Conservation (phyloP, 2,888 invertebrate species). For the Automeris io region DNA sequence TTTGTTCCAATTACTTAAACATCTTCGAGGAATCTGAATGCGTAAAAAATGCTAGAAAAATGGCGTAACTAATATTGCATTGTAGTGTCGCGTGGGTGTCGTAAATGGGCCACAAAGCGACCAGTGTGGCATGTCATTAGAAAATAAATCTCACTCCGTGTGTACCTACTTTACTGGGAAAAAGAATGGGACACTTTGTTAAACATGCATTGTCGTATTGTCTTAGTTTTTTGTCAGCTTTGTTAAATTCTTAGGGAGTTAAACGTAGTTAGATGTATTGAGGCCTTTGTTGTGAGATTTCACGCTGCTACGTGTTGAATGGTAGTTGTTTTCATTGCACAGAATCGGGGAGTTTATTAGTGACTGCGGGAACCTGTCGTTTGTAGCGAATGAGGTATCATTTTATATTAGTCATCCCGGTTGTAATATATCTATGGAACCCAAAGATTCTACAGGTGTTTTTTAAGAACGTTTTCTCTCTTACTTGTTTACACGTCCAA, state of each 20-base stretch:
- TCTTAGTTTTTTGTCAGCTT: slow-evolving; percentile 56
- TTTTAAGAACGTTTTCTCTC: too few species aligned
- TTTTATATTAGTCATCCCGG: slow-evolving; percentile 43
- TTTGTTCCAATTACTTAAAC: slow-evolving; percentile 45
- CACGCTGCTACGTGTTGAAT: slow-evolving; percentile 48
- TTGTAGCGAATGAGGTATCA: slow-evolving; percentile 49
- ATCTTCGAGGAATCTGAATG: slow-evolving; percentile 54
- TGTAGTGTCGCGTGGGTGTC: slow-evolving; percentile 73
- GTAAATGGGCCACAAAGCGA: slow-evolving; percentile 69
- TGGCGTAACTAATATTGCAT: slow-evolving; percentile 68
- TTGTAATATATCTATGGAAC: too few species aligned
- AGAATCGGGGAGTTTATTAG: slow-evolving; percentile 68
- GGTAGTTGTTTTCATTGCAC: slow-evolving; percentile 45
- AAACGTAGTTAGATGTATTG: slow-evolving; percentile 69
- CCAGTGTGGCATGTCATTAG: slow-evolving; percentile 59
- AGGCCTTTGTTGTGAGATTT: slow-evolving; percentile 53
- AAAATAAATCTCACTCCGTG: slow-evolving; percentile 48
- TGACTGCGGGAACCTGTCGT: slow-evolving; percentile 57
- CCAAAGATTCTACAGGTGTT: too few species aligned
- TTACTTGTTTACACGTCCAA: too few species aligned
- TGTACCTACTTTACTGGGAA: slow-evolving; percentile 51
- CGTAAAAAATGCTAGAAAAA: slow-evolving; percentile 61
- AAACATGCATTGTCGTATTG: slow-evolving; percentile 45
- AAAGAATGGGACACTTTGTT: slow-evolving; percentile 39
- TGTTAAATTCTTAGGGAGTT: slow-evolving; percentile 72